Conservation (phyloP, 2,113 vertebrate species). For the Mola mola region DNA sequence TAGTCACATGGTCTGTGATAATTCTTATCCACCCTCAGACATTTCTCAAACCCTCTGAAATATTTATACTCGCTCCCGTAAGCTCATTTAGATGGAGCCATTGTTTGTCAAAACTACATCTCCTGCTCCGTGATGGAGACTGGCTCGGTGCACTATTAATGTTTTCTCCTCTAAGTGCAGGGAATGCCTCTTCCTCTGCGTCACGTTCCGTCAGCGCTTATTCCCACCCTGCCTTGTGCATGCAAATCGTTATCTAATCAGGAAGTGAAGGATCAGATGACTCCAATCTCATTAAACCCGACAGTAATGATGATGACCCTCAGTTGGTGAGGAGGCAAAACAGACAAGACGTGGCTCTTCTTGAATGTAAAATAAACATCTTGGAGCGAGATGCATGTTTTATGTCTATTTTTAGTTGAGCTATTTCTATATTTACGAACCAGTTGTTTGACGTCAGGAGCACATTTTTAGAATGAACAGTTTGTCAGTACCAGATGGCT, state of each 20-base stretch:
- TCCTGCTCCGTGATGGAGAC: slow-evolving; percentile 6
- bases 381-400: background rate
- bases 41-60: slow-evolving; percentile 45
- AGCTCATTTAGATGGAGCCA: slow-evolving; percentile 38
- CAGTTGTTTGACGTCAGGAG: slow-evolving; percentile 25
- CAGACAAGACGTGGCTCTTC: slow-evolving; percentile 1
- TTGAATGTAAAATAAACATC: slow-evolving; percentile 7
- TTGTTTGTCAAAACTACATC: slow-evolving; percentile 26
- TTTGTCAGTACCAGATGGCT: slow-evolving; percentile 31
- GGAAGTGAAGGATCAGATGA: slow-evolving; percentile 75
- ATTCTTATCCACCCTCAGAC: slow-evolving; percentile 21
- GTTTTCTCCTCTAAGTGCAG: slow-evolving; percentile 24
- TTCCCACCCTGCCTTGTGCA: slow-evolving; percentile 41
- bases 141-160: slow-evolving; percentile 3
- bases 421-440: slow-evolving; percentile 5
- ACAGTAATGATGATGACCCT: slow-evolving; percentile 44
- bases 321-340: slow-evolving; percentile 27
- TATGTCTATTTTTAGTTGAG: slow-evolving; percentile 31
- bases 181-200: slow-evolving; percentile 34
- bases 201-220: slow-evolving; percentile 27
- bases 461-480: slow-evolving; percentile 30
- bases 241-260: slow-evolving; percentile 80
- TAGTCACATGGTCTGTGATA: slow-evolving; percentile 38
- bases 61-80: slow-evolving; percentile 38
- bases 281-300: slow-evolving; percentile 53